A percentile compares a stretch with the other conserved stretches of the same genome.
Evolutionary conservation across 2,888 invertebrate genomes (phyloP).

Genomic region (Drosophila fulvimacula): DNA sequence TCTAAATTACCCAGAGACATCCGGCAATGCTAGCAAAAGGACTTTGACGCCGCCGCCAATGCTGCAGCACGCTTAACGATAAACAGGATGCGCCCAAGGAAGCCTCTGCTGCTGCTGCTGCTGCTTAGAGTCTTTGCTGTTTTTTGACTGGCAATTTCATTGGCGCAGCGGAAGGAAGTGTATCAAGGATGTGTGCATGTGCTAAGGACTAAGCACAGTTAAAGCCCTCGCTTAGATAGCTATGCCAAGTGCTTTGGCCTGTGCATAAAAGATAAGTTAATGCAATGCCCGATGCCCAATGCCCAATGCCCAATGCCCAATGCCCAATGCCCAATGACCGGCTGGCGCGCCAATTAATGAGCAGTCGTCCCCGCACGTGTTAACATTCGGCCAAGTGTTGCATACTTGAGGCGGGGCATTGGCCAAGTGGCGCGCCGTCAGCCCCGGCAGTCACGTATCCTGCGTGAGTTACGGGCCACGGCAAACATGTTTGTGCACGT

Average conservation of each 20-base stretch:
- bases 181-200: slow-evolving; percentile 44
- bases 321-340: slow-evolving; percentile 2
- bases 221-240: slow-evolving; percentile 29
- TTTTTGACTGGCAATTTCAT: slow-evolving; percentile 72
- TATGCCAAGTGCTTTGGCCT: slow-evolving; percentile 45
- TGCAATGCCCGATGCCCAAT: slow-evolving; percentile 40
- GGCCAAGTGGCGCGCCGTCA: slow-evolving; percentile 34
- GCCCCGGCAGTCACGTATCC: slow-evolving; percentile 65
- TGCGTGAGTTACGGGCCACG: slow-evolving; percentile 54
- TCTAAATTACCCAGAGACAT: slow-evolving; percentile 81
- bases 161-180: slow-evolving; percentile 65
- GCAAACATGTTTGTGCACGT: slow-evolving; percentile 72
- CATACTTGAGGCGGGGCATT: slow-evolving; percentile 48
- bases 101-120: slow-evolving; percentile 21
- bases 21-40: slow-evolving; percentile 62
- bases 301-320: slow-evolving; percentile 1
- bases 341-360: slow-evolving; percentile 66
- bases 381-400: slow-evolving; percentile 65
- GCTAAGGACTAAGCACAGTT: slow-evolving; percentile 38
- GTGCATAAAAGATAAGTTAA: slow-evolving; percentile 81
- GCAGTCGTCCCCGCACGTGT: slow-evolving; percentile 61
- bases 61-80: slow-evolving; percentile 58
- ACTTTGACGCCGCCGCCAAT: slow-evolving; percentile 37
- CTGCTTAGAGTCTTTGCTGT: slow-evolving; percentile 27
- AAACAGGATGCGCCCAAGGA: slow-evolving; percentile 77